Evolutionary conservation across 2,888 invertebrate genomes (phyloP), one percentile per base, ranked within the genome.

Genomic region (Drosophila yooni): DNA sequence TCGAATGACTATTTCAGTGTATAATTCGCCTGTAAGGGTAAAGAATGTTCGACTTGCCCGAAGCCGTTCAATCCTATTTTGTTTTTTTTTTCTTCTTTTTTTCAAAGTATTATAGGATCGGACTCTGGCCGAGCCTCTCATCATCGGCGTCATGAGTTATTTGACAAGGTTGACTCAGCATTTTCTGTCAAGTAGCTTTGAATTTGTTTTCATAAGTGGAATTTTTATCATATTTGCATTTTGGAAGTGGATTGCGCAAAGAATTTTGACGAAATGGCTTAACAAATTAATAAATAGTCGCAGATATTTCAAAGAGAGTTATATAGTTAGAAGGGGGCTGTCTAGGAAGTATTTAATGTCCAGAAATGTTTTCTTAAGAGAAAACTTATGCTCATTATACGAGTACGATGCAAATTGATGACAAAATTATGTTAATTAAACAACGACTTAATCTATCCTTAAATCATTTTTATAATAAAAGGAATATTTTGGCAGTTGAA

Each of bases 91-190:
- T 29, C 5, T 61, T 2, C 7, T 36, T 13, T 52, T 52, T 50
- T 21, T 67, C 62, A 31, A 10, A 36, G 11, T 8, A 40, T 51
- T 36, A 8, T 50, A 54, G 54, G 48, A 65, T 58, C 25, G 65
- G 33, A 79, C 69, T 70, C 36, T 65, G 70, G 75, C 15, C 80
- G 46, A 67, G 76, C 64, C 54, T 68, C 70, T 69, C 34, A 34
- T 10, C 31, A 11, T 13, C 66, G 38, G 50, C 74, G 46, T 69
- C 74, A 62, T 63, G 29, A 66, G 40, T 51, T 65, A 48, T 59
- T 63, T n/a, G 61, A 50, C 51, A n/a, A 21, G 8, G n/a, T 60
- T 65, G 78, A 78, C 61, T 71, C 71, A 80, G 71, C 76, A 48
- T 21, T 64, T 64, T 67, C 21, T 43, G 50, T 63, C 59, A 62